Base-by-base conservation (phyloP, 1,140 invertebrate genomes). In the Drosophila nasuta region DNA sequence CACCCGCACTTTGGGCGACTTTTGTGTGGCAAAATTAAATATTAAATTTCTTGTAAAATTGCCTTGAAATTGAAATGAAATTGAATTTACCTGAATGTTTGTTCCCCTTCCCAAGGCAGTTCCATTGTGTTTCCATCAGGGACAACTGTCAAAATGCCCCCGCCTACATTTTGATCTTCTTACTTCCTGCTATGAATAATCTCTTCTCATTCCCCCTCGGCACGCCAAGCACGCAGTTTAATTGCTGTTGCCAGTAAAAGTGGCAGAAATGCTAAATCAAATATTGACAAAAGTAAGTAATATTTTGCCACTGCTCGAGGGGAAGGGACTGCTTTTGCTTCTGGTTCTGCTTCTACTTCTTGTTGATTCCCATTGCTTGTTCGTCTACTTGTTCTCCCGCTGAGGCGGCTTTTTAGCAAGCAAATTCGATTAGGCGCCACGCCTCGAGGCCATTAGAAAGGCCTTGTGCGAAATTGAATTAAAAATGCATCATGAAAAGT, bases 231-330 rank as follows among this genome's bases (percentile, higher is more conserved):
- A 33, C 43, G 46, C 70, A 59, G 65, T 68, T 81, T 85, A 85
- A 85, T 85, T 85, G 81, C 69, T 77, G 73, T 77, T 80, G 81
- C 77, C 75, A 64, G 46, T 48, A 67, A 69, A 78, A 82, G 83
- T 82, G 83, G 57, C 72, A 73, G 70, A 82, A 88, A 88, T 77
- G 80, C 83, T 82, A 88, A 87, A 78, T 87, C 80, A 87, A 87
- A 87, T 87, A 87, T 87, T 87, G 85, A 83, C 83, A 75, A 75
- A 80, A 83, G 83, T 89, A 89, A 81, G 80, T 80, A 77, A 80
- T 68, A 88, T 72, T 78, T 64, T 65, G 54, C 17, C 17, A 33
- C 65, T 17, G 8, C 62, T 51, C 25, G 15, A 43, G 63, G 52
- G 15, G 20, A 4, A 38, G 8, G 30, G n/a, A n/a, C 10, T 64